phyloP scores from a whole-genome alignment of 2,797 vertebrate genomes.

The Sebastes itinus region DNA sequence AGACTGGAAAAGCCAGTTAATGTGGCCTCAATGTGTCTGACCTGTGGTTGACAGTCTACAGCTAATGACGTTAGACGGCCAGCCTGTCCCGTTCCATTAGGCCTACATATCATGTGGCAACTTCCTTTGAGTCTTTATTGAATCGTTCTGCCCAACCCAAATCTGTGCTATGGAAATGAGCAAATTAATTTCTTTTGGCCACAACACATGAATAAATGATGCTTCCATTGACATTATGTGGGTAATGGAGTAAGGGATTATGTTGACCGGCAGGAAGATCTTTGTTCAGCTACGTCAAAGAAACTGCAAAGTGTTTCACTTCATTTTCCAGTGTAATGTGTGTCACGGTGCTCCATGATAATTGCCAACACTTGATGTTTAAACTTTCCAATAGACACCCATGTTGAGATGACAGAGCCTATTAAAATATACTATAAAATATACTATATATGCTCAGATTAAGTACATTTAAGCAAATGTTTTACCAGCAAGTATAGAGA shows the following conservation, averaged over 20 bases:
- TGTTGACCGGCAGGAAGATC: background rate
- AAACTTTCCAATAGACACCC: background rate
- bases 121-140: background rate
- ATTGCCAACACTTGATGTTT: background rate
- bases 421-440: background rate
- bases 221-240: background rate
- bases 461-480: too few relatives aligned
- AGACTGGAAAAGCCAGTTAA: background rate
- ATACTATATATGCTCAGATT: background rate
- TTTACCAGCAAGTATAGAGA: too few relatives aligned
- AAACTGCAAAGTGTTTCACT: background rate
- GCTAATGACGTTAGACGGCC: background rate
- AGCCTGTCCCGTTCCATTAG: background rate
- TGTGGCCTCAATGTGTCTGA: background rate
- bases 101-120: background rate
- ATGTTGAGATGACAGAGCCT: background rate
- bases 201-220: background rate
- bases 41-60: background rate
- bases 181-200: background rate
- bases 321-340: background rate
- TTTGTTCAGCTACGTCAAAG: background rate
- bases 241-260: background rate
- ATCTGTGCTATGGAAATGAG: background rate
- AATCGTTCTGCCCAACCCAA: background rate
- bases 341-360: background rate